A percentile compares a stretch with the other conserved stretches of the same genome.
Evolutionary conservation across 2,888 invertebrate genomes (phyloP).

Genomic region (Carcina quercana): DNA sequence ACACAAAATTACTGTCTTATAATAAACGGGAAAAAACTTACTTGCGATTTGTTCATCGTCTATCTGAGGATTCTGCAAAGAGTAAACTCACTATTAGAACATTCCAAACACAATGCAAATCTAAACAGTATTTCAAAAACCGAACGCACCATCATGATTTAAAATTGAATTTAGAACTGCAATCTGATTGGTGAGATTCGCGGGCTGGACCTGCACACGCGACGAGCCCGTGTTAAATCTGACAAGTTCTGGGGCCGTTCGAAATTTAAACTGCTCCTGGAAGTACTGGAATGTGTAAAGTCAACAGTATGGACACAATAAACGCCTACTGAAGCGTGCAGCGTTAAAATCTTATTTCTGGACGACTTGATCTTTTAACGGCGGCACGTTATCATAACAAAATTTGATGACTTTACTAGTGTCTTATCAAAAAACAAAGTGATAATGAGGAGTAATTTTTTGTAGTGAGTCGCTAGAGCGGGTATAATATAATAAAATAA

Average conservation of each 20-base stretch:
- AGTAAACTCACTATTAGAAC: slow-evolving; percentile 16
- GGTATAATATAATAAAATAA: no score
- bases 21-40: no score
- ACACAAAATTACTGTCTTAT: no score
- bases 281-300: slow-evolving; percentile 17
- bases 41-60: slow-evolving; percentile 70
- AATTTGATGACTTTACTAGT: no score
- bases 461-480: no score
- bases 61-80: slow-evolving; percentile 49
- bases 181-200: slow-evolving; percentile 19
- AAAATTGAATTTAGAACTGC: slow-evolving; percentile 23
- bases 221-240: slow-evolving; percentile 40
- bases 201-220: slow-evolving; percentile 38
- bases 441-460: no score
- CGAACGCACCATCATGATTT: slow-evolving; percentile 55
- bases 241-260: slow-evolving; percentile 37
- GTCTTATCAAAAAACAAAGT: no score
- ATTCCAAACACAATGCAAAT: slow-evolving; percentile 5
- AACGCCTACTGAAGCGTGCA: slow-evolving; percentile 17
- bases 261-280: slow-evolving; percentile 37
- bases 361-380: slow-evolving; percentile 26
- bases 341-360: slow-evolving; percentile 16
- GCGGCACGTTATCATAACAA: no score
- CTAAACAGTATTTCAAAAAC: slow-evolving; percentile 8
- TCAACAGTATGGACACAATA: slow-evolving; percentile 20